Conservation (phyloP, 2,113 vertebrate species). For the Scopus umbretta region DNA sequence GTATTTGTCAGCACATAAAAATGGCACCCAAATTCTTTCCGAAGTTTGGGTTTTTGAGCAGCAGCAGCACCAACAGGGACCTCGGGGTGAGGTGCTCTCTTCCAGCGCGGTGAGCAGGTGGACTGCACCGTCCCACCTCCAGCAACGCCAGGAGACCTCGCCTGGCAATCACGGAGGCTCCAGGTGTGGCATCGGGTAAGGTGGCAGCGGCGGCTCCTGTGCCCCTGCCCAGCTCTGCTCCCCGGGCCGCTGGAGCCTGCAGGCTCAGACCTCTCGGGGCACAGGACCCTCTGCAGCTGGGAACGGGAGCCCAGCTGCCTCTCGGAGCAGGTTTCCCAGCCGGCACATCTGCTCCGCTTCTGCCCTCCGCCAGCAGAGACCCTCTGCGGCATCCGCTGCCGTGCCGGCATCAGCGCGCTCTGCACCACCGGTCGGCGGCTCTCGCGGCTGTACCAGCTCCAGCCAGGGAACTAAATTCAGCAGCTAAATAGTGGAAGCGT, state of each 20-base stretch:
- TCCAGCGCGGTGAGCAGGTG: background rate
- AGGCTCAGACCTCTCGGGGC: background rate
- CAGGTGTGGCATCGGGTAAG: background rate
- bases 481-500: background rate
- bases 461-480: background rate
- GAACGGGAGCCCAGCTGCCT: background rate
- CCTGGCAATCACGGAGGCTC: background rate
- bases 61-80: background rate
- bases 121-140: accelerated
- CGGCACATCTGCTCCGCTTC: background rate
- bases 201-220: accelerated
- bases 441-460: accelerated
- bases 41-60: background rate
- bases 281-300: background rate
- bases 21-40: background rate
- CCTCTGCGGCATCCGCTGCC: accelerated
- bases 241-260: accelerated
- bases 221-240: background rate
- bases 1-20: background rate
- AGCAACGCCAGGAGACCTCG: background rate
- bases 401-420: accelerated
- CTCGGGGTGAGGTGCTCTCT: background rate
- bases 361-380: accelerated
- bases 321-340: background rate
- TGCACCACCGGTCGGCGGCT: background rate